Evolutionary conservation across 2,888 invertebrate species (phyloP).

Genomic region (Papilio elwesi): DNA sequence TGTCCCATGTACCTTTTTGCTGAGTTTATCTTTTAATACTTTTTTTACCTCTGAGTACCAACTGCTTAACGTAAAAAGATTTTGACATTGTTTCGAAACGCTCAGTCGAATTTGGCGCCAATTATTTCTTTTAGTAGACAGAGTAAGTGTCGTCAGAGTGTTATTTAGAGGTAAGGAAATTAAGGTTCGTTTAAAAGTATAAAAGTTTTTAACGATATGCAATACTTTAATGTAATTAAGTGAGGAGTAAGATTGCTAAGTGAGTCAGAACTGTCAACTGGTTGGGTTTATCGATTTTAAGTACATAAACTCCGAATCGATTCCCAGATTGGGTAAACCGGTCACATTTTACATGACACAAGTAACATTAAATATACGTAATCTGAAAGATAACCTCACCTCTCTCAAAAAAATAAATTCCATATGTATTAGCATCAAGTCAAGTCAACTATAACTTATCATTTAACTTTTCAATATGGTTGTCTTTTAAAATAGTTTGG

Average conservation of each 20-base stretch:
- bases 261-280: background rate
- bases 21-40: constrained; percentile 51
- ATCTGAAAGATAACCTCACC: too few relatives aligned
- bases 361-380: too few relatives aligned
- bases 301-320: background rate
- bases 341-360: too few relatives aligned
- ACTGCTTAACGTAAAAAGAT: constrained; percentile 73
- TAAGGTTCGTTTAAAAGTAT: background rate
- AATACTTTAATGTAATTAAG: constrained; percentile 8
- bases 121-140: constrained; percentile 66
- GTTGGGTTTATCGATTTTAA: background rate
- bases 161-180: constrained; percentile 18
- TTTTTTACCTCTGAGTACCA: constrained; percentile 62
- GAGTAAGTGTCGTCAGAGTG: constrained; percentile 47
- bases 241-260: background rate
- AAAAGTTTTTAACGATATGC: constrained; percentile 12
- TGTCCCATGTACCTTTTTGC: constrained; percentile 68
- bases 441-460: too few relatives aligned
- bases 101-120: constrained; percentile 72
- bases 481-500: too few relatives aligned
- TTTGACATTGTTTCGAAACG: constrained; percentile 75
- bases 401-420: too few relatives aligned
- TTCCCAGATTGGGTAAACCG: background rate
- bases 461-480: too few relatives aligned
- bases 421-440: too few relatives aligned